Base-by-base conservation (phyloP, 2,888 invertebrate genomes). In the Gisinianus flammeolus region DNA sequence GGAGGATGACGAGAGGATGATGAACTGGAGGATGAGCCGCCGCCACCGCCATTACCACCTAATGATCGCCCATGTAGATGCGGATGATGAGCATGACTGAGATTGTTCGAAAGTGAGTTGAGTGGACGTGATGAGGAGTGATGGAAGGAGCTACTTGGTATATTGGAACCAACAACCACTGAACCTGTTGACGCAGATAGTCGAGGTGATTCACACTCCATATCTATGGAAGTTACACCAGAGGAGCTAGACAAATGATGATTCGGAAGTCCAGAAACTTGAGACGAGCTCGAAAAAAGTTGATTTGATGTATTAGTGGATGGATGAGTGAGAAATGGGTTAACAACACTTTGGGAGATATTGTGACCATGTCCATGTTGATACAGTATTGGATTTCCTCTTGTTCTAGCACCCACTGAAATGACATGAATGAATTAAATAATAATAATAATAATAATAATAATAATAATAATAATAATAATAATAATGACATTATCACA, bases 201-300 rank as follows among this genome's bases (percentile, higher is more conserved):
- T 35, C 85, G 89, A 76, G 92, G 91, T 83, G 91, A 91, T 87
- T 93, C 92, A 89, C 94, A 94, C 85, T 94, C 94, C 92, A 94
- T 94, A 84, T 92, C 91, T 83, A 84, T 83, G 26, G 85, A 85
- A 28, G 85, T 69, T 66, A 81, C 78, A 56, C 56, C 76, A 26
- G 54, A 68, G 28, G 26, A 44, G 10, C 54, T 16, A 19, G 78
- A 73, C 31, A 78, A 64, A 64, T 80, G 81, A 71, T 73, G 78
- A 33, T 33, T 69, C 33, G 68, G 67, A 64, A 52, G 69, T 70
- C 33, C 70, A 62, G 44, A 72, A 31, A 16, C 62, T 58, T 30
- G 77, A 78, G n/a, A 77, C 16, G 54, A 75, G 74, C 58, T 69
- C 22, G 69, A 56, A 44, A 69, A 69, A 16, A 69, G 58, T 3